A percentile compares a stretch with the other conserved stretches of the same genome.
Conservation (phyloP, 2,113 vertebrate genomes). For the Calcarius ornatus region DNA sequence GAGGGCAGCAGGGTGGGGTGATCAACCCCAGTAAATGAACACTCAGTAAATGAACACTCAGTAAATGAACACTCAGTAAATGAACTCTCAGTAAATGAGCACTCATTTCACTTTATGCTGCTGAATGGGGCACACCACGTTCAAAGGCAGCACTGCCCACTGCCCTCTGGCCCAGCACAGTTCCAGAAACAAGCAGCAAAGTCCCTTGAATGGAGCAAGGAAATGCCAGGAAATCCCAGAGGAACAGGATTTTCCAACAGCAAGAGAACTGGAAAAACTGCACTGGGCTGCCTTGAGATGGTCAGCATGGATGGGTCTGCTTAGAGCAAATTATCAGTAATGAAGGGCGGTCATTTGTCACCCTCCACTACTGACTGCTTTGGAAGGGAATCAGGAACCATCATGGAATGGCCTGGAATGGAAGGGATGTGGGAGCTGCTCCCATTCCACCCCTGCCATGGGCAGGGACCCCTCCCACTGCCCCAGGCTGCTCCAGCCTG, state of each 20-base stretch:
- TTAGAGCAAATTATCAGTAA: background rate
- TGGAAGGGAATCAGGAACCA: background rate
- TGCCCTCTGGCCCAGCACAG: fast-evolving
- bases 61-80: background rate
- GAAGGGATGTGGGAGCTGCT: fast-evolving
- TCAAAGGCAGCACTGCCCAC: background rate
- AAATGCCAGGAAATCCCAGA: background rate
- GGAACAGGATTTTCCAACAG: background rate
- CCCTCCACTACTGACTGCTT: background rate
- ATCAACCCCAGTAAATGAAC: background rate
- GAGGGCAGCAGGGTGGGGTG: background rate
- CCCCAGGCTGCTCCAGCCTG: background rate
- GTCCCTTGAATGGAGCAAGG: fast-evolving
- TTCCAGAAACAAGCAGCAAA: background rate
- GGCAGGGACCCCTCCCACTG: background rate
- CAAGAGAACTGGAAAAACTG: background rate
- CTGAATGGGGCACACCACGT: fast-evolving
- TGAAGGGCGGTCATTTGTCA: background rate
- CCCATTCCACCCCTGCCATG: background rate
- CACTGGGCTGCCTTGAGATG: background rate
- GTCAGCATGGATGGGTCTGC: background rate
- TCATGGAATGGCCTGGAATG: fast-evolving
- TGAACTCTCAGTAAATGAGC: background rate
- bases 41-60: background rate
- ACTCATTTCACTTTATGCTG: background rate